Percentiles rank a stretch among this genome's conserved stretches.
Conservation (phyloP, 2,888 invertebrate species). For the Drosophila melanosoma region DNA sequence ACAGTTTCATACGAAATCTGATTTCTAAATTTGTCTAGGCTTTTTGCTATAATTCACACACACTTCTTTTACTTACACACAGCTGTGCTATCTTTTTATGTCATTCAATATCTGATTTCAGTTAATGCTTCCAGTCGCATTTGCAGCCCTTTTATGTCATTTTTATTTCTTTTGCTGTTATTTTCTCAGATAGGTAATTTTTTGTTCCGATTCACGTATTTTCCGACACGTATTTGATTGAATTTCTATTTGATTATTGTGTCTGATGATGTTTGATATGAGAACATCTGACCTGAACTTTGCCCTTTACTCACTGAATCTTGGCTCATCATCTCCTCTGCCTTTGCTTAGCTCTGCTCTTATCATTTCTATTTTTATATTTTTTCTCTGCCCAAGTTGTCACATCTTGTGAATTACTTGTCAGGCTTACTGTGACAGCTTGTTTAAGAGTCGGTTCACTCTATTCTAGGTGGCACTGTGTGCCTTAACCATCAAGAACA, state of each 20-base stretch:
- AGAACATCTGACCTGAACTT: conserved; percentile 38
- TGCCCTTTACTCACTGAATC: conserved; percentile 32
- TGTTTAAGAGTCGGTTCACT: background rate
- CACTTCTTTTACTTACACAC: background rate
- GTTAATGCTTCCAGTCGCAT: conserved; percentile 16
- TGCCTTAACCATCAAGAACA: conserved; percentile 12
- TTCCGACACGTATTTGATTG: conserved; percentile 66
- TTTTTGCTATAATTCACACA: conserved; percentile 27
- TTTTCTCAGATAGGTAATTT: conserved; percentile 18
- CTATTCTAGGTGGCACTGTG: conserved; percentile 21
- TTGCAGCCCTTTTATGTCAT: conserved; percentile 37
- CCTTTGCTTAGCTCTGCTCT: background rate
- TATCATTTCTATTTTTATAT: conserved; percentile 39
- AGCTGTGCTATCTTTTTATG: conserved; percentile 3
- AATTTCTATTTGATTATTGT: conserved; percentile 69
- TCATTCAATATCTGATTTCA: conserved; percentile 36
- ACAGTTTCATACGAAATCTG: background rate
- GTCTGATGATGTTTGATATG: conserved; percentile 28
- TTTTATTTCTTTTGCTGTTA: conserved; percentile 12
- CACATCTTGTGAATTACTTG: conserved; percentile 38
- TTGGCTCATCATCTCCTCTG: background rate
- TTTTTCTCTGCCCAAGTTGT: conserved; percentile 26
- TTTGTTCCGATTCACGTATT: conserved; percentile 21
- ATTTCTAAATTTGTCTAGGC: conserved; percentile 59
- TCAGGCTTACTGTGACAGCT: conserved; percentile 32